A percentile compares a stretch with the other conserved stretches of the same genome.
phyloP scores from a whole-genome alignment of 37 sponge, comb jelly and placozoan genomes.

The Beroe forskalii region DNA sequence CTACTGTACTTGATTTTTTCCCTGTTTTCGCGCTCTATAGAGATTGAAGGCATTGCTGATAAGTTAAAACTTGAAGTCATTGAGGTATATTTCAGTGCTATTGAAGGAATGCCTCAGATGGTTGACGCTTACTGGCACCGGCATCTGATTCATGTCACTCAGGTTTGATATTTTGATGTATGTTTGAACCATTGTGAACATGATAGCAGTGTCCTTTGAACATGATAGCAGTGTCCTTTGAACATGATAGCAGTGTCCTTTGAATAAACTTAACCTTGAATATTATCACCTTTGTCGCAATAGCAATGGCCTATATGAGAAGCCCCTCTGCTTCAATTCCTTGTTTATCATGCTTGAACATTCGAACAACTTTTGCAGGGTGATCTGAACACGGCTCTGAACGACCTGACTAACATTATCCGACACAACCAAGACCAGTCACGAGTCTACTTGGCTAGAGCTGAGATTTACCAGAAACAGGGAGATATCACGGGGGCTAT shows the following conservation, averaged over 20 bases:
- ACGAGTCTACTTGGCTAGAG: conserved; percentile 70
- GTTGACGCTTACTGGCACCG: conserved; percentile 81
- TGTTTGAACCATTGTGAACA: neutral
- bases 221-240: neutral
- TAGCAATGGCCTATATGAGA: too few relatives aligned
- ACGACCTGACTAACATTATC: conserved; percentile 71
- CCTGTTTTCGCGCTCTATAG: too few relatives aligned
- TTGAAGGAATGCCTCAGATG: conserved; percentile 71
- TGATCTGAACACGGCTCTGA: conserved; percentile 68
- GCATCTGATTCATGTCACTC: conserved; percentile 73
- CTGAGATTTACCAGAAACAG: conserved; percentile 36
- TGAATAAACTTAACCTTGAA: neutral
- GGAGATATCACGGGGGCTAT: conserved; percentile 60
- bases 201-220: neutral
- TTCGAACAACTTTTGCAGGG: too few relatives aligned
- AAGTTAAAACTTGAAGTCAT: too few relatives aligned
- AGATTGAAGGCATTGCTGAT: too few relatives aligned
- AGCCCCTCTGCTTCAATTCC: too few relatives aligned
- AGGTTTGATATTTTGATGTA: conserved; percentile 57
- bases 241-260: neutral
- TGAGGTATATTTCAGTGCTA: too few relatives aligned
- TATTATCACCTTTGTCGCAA: neutral
- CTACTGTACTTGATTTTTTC: neutral
- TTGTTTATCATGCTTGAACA: too few relatives aligned
- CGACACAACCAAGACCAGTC: conserved; percentile 72